phyloP scores from a whole-genome alignment of 2,888 invertebrate species.

The Platycheirus albimanus region DNA sequence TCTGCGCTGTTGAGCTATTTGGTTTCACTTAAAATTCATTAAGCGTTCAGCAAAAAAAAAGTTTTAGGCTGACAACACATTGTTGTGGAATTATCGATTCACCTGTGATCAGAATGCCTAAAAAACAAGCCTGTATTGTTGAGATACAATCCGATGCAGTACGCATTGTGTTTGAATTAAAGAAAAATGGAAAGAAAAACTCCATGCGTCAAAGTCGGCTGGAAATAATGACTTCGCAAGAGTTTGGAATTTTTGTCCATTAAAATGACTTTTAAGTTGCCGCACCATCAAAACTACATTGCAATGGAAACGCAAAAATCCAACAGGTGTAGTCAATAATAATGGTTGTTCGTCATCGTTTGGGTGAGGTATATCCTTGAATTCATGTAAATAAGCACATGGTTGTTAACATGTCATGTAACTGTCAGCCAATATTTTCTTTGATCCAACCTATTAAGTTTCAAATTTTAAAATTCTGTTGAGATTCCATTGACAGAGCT shows the following conservation, averaged over 20 bases:
- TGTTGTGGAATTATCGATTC: constrained; percentile 61
- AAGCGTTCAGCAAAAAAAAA: constrained; percentile 34
- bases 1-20: constrained; percentile 25
- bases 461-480: constrained; percentile 16
- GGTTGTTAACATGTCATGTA: constrained; percentile 8
- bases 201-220: constrained; percentile 35
- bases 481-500: constrained; percentile 38
- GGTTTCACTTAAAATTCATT: constrained; percentile 54
- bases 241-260: constrained; percentile 34
- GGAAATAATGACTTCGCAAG: constrained; percentile 47
- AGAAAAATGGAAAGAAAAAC: constrained; percentile 32
- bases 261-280: constrained; percentile 28
- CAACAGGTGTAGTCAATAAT: constrained; percentile 22
- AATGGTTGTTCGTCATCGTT: neutral
- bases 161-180: constrained; percentile 6
- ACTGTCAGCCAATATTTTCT: constrained; percentile 13
- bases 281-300: constrained; percentile 1
- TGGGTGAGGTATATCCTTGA: constrained; percentile 45
- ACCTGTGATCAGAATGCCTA: constrained; percentile 71
- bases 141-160: constrained; percentile 19
- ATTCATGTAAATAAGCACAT: constrained; percentile 49
- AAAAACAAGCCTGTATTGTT: constrained; percentile 62
- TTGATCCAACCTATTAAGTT: constrained; percentile 54
- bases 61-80: constrained; percentile 48
- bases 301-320: constrained; percentile 28